Evolutionary conservation across 2,113 vertebrate genomes (phyloP).

Genomic region (Diadophis punctatus): DNA sequence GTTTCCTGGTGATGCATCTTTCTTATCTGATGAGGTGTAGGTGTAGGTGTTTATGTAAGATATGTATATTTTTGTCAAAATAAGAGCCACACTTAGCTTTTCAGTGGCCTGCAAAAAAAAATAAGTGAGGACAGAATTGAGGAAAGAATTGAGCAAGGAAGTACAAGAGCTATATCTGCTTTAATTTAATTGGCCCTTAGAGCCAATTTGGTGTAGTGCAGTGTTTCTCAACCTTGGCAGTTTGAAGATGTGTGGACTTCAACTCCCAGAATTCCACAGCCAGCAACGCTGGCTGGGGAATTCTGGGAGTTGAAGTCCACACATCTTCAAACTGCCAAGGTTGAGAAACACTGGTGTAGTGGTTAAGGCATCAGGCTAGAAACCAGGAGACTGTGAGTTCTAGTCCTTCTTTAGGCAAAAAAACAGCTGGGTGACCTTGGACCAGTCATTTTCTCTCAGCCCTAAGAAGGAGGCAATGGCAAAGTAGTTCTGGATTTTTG

Average conservation of each 20-base stretch:
- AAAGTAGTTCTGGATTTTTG: neutral
- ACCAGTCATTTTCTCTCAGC: neutral
- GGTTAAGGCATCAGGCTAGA: neutral
- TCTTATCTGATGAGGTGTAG: neutral
- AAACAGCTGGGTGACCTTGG: neutral
- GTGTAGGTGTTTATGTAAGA: neutral
- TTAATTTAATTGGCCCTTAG: neutral
- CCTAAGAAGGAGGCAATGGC: neutral
- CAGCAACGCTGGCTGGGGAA: no score
- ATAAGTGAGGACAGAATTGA: neutral
- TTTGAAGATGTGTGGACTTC: no score
- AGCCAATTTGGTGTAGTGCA: neutral
- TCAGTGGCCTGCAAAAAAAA: neutral
- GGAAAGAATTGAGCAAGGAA: neutral
- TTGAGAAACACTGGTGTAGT: no score
- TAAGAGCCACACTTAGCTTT: neutral
- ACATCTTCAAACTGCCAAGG: no score
- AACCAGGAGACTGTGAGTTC: neutral
- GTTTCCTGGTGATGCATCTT: neutral
- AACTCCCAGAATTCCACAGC: no score
- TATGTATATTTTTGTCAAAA: neutral
- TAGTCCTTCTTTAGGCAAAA: neutral
- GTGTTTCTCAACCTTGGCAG: no score
- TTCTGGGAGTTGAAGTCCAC: no score
- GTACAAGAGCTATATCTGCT: neutral